These are phyloP conservation scores for Drosophila monieri DNA, from an alignment of 2,888 invertebrate species.

Conservation along the genomic window DNA sequence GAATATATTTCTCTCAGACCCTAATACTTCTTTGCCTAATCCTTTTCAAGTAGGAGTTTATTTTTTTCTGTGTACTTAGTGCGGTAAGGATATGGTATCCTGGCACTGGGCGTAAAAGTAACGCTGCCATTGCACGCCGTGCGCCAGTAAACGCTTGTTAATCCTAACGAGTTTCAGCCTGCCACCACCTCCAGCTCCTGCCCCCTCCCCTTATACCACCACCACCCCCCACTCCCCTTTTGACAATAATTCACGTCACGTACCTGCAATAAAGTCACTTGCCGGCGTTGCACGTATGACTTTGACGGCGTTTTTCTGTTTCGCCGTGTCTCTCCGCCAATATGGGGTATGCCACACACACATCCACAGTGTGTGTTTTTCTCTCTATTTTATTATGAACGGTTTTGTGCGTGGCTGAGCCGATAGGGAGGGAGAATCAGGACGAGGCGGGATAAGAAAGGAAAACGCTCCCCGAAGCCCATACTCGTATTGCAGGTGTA, in stretches of 20 bases:
- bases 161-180: slow-evolving; percentile 76
- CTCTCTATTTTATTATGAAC: slow-evolving; percentile 73
- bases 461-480: not conserved
- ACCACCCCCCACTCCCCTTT: slow-evolving; percentile 36
- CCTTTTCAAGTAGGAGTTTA: rapidly evolving
- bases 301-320: slow-evolving; percentile 67
- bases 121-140: slow-evolving; percentile 67
- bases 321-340: slow-evolving; percentile 5
- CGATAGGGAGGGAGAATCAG: slow-evolving; percentile 1
- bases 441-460: not conserved
- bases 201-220: not conserved
- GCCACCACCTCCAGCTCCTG: not conserved
- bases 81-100: slow-evolving; percentile 11
- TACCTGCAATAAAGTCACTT: slow-evolving; percentile 79
- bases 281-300: slow-evolving; percentile 78
- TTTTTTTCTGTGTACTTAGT: slow-evolving; percentile 12
- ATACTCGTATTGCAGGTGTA: slow-evolving; percentile 47
- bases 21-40: not conserved
- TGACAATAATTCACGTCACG: slow-evolving; percentile 80
- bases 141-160: slow-evolving; percentile 79
- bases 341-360: slow-evolving; percentile 7
- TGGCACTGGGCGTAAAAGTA: slow-evolving; percentile 39
- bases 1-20: too few relatives aligned
- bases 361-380: slow-evolving; percentile 29
- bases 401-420: slow-evolving; percentile 66